These are phyloP conservation scores for Chaetodon trifascialis DNA, from an alignment of 2,113 vertebrate species.

Conservation along the genomic window DNA sequence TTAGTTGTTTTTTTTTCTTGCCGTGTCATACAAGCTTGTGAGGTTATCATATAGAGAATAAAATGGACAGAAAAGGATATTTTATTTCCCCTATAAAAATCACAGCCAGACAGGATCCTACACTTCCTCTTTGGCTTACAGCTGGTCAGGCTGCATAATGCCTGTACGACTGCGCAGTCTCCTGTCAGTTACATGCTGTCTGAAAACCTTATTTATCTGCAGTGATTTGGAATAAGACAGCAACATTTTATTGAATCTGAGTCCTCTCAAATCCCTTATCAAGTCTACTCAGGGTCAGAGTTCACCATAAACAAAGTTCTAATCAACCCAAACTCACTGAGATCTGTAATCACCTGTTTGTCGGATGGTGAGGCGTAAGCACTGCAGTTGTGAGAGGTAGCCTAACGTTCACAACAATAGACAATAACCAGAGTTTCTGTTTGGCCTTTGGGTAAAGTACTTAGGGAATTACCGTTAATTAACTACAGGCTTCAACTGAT, in stretches of 20 bases:
- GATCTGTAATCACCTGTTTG: background rate
- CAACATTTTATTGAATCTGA: background rate
- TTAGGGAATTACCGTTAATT: conserved; percentile 21
- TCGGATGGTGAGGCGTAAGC: conserved; percentile 2
- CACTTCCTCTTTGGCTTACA: background rate
- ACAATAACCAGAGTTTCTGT: background rate
- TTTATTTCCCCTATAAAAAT: background rate
- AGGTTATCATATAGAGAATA: background rate
- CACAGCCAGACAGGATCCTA: background rate
- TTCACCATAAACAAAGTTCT: background rate
- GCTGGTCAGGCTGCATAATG: background rate
- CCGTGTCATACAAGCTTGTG: conserved; percentile 11
- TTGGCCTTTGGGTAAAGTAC: conserved; percentile 21
- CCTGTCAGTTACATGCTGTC: conserved; percentile 1
- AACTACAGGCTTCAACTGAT: conserved; percentile 20
- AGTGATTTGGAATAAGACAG: background rate
- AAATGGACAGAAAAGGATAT: background rate
- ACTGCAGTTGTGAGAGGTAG: conserved; percentile 8
- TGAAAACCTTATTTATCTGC: conserved; percentile 10
- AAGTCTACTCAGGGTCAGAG: background rate
- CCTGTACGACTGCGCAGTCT: background rate
- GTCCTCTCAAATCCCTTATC: background rate
- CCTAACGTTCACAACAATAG: conserved; percentile 14
- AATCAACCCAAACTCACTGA: background rate
- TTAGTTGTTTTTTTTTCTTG: background rate